phyloP scores from a whole-genome alignment of 2,797 vertebrate species.

The Octomys mimax region DNA sequence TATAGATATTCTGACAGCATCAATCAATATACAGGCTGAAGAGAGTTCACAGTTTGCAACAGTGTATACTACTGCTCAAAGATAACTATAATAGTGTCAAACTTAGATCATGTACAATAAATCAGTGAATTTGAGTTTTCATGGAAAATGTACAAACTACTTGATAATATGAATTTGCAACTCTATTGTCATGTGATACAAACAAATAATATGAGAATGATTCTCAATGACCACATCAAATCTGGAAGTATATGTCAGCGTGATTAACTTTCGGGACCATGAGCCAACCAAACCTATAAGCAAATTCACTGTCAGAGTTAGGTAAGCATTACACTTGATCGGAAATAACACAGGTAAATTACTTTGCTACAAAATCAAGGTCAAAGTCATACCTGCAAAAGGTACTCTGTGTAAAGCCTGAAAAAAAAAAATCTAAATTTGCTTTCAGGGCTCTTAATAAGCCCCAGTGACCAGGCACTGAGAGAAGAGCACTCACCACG shows the following conservation, averaged over 20 bases:
- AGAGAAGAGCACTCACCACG: background rate
- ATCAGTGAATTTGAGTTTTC: background rate
- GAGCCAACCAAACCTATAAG: background rate
- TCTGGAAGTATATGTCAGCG: background rate
- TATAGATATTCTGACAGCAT: background rate
- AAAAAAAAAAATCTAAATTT: constrained; percentile 52
- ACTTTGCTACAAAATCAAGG: background rate
- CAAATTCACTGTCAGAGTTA: constrained; percentile 2
- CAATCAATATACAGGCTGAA: background rate
- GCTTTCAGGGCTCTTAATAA: background rate
- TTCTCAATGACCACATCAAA: background rate
- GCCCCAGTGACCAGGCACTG: background rate
- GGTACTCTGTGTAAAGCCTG: background rate
- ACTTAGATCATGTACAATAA: background rate
- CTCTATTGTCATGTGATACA: background rate
- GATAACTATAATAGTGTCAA: background rate
- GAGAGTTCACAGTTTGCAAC: background rate
- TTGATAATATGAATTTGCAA: background rate
- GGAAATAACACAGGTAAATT: background rate
- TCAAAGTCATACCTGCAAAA: background rate
- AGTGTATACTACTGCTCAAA: background rate
- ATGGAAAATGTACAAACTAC: background rate
- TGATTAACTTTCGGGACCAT: background rate
- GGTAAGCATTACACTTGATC: background rate
- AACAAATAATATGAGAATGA: background rate